These are phyloP conservation scores for Ptyas mucosa DNA, from an alignment of 2,113 vertebrate genomes.

Conservation along the genomic window DNA sequence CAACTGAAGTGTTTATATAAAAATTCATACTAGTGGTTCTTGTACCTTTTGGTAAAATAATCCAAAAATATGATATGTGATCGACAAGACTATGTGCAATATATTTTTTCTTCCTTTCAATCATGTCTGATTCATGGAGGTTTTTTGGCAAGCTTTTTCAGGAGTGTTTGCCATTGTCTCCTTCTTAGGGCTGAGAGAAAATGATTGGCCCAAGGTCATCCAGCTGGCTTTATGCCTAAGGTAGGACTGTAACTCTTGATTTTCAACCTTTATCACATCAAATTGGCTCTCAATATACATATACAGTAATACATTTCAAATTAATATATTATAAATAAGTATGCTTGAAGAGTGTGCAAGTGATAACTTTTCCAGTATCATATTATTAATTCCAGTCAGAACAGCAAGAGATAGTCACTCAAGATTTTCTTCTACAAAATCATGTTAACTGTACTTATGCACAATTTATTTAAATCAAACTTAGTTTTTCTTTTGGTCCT, in stretches of 20 bases:
- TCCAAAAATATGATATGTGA: constrained; percentile 58
- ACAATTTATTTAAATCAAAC: neutral
- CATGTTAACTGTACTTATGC: neutral
- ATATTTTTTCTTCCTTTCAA: neutral
- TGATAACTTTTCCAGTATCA: neutral
- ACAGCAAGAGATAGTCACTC: neutral
- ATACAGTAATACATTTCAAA: constrained; percentile 47
- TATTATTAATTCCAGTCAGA: neutral
- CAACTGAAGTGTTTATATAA: constrained; percentile 63
- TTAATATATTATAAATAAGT: constrained; percentile 48
- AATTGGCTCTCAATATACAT: too few species aligned
- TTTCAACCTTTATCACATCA: too few species aligned
- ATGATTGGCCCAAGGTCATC: too few species aligned
- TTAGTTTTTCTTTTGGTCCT: neutral
- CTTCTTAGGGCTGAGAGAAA: neutral
- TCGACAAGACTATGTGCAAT: constrained; percentile 55
- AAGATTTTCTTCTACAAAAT: neutral
- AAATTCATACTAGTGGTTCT: constrained; percentile 53
- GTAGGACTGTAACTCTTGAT: neutral
- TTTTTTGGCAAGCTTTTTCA: neutral
- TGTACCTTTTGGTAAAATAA: constrained; percentile 56
- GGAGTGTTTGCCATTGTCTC: neutral
- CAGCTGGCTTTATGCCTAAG: neutral
- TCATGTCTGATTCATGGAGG: neutral
- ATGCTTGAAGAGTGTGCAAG: neutral